Evolutionary conservation across 2,113 vertebrate species (phyloP).

Genomic region (Tylochromis polylepis): DNA sequence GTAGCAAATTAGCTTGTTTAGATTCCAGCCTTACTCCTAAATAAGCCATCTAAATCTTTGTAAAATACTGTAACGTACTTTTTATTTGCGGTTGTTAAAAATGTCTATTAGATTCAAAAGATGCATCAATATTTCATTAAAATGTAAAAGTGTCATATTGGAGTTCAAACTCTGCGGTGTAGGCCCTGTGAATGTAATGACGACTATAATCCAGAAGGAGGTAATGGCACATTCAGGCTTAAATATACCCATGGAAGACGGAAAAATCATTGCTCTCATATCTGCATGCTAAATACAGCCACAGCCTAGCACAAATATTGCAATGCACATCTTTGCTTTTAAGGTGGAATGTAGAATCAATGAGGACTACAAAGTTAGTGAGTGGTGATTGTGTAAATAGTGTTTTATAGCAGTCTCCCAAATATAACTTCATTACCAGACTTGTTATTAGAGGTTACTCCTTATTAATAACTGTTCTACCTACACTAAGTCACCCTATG

Average conservation of each 20-base stretch:
- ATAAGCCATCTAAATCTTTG: conserved; percentile 42
- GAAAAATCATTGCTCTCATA: not conserved
- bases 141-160: not conserved
- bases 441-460: not conserved
- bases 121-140: not conserved
- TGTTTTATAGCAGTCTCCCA: not conserved
- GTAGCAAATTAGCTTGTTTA: conserved; percentile 5
- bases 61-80: not conserved
- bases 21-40: conserved; percentile 9
- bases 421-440: not conserved
- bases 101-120: not conserved
- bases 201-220: not conserved
- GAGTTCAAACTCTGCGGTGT: not conserved
- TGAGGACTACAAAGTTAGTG: not conserved
- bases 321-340: not conserved
- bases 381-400: not conserved
- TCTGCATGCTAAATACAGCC: not conserved
- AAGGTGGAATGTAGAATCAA: not conserved
- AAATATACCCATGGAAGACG: not conserved
- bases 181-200: conserved; percentile 28
- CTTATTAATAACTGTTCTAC: not conserved
- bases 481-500: not conserved
- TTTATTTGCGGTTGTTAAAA: not conserved
- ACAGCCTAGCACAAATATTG: not conserved
- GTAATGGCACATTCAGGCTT: too few species aligned